These are phyloP conservation scores for Beaufortia kweichowensis DNA, from an alignment of 2,113 vertebrate species.

Conservation along the genomic window DNA sequence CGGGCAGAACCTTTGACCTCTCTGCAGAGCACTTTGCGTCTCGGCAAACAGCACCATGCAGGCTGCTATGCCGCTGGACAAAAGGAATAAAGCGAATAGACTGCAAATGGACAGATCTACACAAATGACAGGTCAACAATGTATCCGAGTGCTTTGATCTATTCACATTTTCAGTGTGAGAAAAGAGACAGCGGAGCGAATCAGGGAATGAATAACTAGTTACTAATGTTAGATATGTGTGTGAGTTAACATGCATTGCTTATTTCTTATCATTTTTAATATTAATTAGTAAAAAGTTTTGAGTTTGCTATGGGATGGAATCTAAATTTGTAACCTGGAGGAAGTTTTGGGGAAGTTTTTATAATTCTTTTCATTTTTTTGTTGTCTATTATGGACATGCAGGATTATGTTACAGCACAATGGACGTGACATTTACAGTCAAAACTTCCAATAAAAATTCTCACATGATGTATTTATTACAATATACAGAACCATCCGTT, in stretches of 20 bases:
- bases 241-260: conserved; percentile 67
- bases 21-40: conserved; percentile 47
- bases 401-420: too few species aligned
- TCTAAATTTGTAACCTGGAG: too few species aligned
- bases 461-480: too few species aligned
- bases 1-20: conserved; percentile 56
- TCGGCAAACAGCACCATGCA: conserved; percentile 34
- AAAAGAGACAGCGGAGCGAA: conserved; percentile 2
- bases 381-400: too few species aligned
- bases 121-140: conserved; percentile 37
- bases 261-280: background rate
- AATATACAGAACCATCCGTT: too few species aligned
- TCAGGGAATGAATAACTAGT: conserved; percentile 55
- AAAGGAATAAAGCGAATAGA: conserved; percentile 36
- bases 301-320: too few species aligned
- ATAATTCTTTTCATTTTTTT: too few species aligned
- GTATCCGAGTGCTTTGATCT: conserved; percentile 25
- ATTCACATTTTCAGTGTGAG: conserved; percentile 33
- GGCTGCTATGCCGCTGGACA: conserved; percentile 27
- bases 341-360: too few species aligned
- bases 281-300: too few species aligned
- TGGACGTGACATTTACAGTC: too few species aligned
- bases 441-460: too few species aligned
- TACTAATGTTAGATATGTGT: background rate
- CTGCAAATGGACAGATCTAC: conserved; percentile 47